phyloP scores from a whole-genome alignment of 2,797 vertebrate species.

The Sardinella longiceps region DNA sequence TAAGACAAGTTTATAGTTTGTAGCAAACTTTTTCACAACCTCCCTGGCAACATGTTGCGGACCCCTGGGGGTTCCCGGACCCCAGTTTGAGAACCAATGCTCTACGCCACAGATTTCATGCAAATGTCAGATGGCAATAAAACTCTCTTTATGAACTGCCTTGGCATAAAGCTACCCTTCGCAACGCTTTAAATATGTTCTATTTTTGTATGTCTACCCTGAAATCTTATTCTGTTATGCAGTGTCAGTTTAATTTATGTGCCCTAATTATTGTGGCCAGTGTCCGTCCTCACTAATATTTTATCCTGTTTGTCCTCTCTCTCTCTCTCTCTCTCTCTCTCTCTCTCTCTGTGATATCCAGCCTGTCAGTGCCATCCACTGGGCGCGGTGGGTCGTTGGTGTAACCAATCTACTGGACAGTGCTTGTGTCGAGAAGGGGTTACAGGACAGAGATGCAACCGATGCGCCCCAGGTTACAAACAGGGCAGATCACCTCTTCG shows the following conservation, averaged over 20 bases:
- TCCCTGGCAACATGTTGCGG: too few relatives aligned
- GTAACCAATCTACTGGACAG: slow-evolving; percentile 89
- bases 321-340: not conserved
- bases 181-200: not conserved
- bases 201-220: not conserved
- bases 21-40: too few relatives aligned
- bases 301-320: not conserved
- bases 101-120: not conserved
- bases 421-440: slow-evolving; percentile 88
- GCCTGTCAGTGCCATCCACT: slow-evolving; percentile 88
- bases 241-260: not conserved
- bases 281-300: not conserved
- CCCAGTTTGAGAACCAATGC: too few relatives aligned
- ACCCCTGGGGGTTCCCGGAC: too few relatives aligned
- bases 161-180: not conserved
- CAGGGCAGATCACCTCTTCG: slow-evolving; percentile 83
- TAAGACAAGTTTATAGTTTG: too few relatives aligned
- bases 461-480: slow-evolving; percentile 83
- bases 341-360: slow-evolving; percentile 50
- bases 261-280: not conserved
- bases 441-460: slow-evolving; percentile 83
- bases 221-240: not conserved
- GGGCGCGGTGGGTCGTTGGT: slow-evolving; percentile 82
- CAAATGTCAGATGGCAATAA: not conserved
- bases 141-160: too few relatives aligned